Evolutionary conservation across 2,888 invertebrate species (phyloP).

Genomic region (Ormyrus thymus): DNA sequence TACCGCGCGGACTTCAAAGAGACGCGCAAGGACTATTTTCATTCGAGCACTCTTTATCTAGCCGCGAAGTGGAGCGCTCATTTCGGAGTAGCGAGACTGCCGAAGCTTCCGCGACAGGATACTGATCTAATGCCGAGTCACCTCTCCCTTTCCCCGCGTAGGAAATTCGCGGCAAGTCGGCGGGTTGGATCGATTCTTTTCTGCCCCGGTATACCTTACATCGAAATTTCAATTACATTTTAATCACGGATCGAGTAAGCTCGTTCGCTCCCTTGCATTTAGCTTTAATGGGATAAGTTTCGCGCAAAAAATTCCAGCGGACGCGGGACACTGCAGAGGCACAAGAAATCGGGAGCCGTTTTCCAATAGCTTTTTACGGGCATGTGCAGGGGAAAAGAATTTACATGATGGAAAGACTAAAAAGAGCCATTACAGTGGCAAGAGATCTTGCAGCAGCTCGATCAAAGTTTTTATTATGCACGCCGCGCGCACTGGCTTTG

Average conservation of each 20-base stretch:
- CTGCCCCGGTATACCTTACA: too few species aligned
- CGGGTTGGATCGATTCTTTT: too few species aligned
- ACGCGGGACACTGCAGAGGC: too few species aligned
- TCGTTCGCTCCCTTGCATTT: too few species aligned
- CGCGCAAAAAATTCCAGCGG: too few species aligned
- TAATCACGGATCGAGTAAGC: too few species aligned
- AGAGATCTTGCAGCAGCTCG: conserved; percentile 8
- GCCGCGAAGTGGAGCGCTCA: background rate
- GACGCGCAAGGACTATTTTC: background rate
- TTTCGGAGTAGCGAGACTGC: conserved; percentile 23
- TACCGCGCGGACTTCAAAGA: background rate
- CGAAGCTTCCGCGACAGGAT: conserved; percentile 31
- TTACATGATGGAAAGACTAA: conserved; percentile 22
- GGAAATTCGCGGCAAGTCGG: too few species aligned
- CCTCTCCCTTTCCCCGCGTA: background rate
- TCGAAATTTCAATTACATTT: too few species aligned
- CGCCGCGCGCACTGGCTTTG: conserved; percentile 23
- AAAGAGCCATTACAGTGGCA: conserved; percentile 18
- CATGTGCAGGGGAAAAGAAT: background rate
- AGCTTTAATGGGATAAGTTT: too few species aligned
- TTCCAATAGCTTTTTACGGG: conserved; percentile 27
- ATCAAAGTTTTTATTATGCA: conserved; percentile 34
- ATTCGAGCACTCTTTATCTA: conserved; percentile 32
- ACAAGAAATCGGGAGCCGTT: background rate
- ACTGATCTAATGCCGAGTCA: background rate